Base-by-base conservation (phyloP, 2,797 vertebrate species). In the Melanotaenia trifasciata region DNA sequence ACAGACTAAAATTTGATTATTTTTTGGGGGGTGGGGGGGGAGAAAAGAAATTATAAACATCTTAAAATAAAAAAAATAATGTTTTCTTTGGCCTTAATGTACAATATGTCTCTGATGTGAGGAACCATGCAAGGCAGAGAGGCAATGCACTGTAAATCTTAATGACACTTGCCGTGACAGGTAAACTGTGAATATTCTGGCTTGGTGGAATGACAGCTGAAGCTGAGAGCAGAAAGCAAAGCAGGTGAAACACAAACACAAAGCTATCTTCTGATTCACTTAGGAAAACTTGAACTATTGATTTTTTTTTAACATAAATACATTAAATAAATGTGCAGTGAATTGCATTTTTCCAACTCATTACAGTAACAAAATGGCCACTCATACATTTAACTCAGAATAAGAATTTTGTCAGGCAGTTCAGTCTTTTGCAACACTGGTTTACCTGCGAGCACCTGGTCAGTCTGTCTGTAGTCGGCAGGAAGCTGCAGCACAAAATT, bases 401-500 rank as follows among this genome's bases (percentile, higher is more conserved):
- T 30, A 60, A 36, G 14, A 43, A 43, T 16, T 4, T 1, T 43
- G 40, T 43, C 14, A 4, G 4, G 40, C 14, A 43, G 51, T 18
- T 28, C 6, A 16, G 13, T 20, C 16, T 20, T 57, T 35, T 13
- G 11, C 22, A 20, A 3, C 11, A 3, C 2, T 16, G n/a, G 22
- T 26, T 63, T 65, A 98, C 97, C 96, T 92, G 95, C 59, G 72
- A 95, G 91, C 32, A 95, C 91, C 5, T 94, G 94, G 58, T 96
- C 79, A 1, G 92, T 26, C 9, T 82, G 94, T 0, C 85, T 92
- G 81, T 96, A 95, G 84, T 53, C 90, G 22, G 86, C 87, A 0
- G 97, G 96, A 64, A 98, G 86, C 83, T 97, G 97, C 76, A 98
- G 85, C 28, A 95, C 93, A 86, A 98, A 95, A 72, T 94, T 92